Evolutionary conservation across 1,140 invertebrate genomes (phyloP).

Genomic region (Rhyacophila brunnea): DNA sequence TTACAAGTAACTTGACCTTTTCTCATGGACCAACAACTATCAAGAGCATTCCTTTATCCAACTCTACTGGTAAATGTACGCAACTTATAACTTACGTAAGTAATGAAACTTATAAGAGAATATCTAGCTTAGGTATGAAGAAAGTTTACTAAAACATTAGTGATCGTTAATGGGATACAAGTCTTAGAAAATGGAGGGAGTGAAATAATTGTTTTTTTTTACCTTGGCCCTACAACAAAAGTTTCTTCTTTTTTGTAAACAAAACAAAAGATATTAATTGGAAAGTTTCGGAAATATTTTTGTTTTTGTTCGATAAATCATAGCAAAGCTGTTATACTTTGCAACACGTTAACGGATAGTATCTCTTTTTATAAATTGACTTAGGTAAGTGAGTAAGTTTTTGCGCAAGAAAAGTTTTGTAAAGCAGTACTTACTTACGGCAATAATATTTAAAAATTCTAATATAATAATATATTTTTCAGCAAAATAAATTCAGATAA

Average conservation of each 20-base stretch:
- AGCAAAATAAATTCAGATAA: too few relatives aligned
- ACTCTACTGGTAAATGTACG: background rate
- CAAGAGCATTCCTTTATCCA: conserved; percentile 25
- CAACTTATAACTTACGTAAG: too few relatives aligned
- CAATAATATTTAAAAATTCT: too few relatives aligned
- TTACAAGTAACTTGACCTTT: conserved; percentile 21
- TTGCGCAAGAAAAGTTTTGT: too few relatives aligned
- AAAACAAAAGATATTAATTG: conserved; percentile 13
- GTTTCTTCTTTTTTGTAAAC: conserved; percentile 3
- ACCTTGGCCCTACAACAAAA: conserved; percentile 20
- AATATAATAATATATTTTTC: too few relatives aligned
- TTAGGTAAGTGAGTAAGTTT: too few relatives aligned
- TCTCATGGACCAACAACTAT: conserved; percentile 7
- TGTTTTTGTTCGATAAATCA: conserved; percentile 2
- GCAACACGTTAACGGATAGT: too few relatives aligned
- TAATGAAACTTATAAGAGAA: conserved; percentile 14
- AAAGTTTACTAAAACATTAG: conserved; percentile 27
- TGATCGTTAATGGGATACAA: conserved; percentile 26
- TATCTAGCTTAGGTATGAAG: conserved; percentile 7
- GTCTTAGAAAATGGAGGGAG: background rate
- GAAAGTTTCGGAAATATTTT: background rate
- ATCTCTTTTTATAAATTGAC: too few relatives aligned
- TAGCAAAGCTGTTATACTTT: background rate
- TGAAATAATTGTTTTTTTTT: conserved; percentile 18
- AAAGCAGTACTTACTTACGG: too few relatives aligned